Conservation (phyloP, 2,888 invertebrate genomes). For the Oxyteleia sp. region DNA sequence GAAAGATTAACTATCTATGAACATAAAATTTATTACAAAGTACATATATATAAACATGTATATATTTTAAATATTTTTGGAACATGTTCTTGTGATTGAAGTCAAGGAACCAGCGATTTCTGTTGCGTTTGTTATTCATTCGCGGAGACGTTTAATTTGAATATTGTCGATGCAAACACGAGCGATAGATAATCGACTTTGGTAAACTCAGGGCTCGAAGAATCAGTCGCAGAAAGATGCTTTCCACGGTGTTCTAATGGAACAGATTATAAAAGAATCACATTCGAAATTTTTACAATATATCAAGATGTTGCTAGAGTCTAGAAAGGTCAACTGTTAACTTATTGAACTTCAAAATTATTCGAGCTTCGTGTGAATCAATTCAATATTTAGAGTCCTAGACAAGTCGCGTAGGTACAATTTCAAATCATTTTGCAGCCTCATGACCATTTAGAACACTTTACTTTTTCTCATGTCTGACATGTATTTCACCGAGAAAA, state of each 20-base stretch:
- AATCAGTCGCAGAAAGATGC: constrained; percentile 58
- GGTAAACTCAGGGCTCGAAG: constrained; percentile 64
- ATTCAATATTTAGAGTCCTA: constrained; percentile 53
- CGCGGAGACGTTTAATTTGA: constrained; percentile 47
- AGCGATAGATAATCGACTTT: constrained; percentile 70
- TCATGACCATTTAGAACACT: constrained; percentile 5
- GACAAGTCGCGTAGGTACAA: constrained; percentile 37
- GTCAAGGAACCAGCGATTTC: constrained; percentile 37
- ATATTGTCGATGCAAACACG: constrained; percentile 58
- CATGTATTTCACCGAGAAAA: constrained; percentile 3
- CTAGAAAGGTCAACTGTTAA: constrained; percentile 60
- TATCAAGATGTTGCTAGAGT: constrained; percentile 67
- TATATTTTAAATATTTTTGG: constrained; percentile 67
- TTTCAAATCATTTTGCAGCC: constrained; percentile 25
- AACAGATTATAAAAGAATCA: constrained; percentile 35
- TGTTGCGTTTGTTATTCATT: constrained; percentile 33
- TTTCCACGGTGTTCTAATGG: constrained; percentile 54
- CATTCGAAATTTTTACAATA: constrained; percentile 62
- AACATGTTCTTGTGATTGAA: constrained; percentile 50
- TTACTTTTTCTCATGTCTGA: constrained; percentile 31
- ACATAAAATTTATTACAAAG: constrained; percentile 13
- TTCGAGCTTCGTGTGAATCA: constrained; percentile 68
- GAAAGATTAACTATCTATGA: constrained; percentile 43
- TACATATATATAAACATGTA: constrained; percentile 42
- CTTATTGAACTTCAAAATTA: constrained; percentile 65